Evolutionary conservation across 2,113 vertebrate genomes (phyloP).

Genomic region (Chinchilla lanigera): DNA sequence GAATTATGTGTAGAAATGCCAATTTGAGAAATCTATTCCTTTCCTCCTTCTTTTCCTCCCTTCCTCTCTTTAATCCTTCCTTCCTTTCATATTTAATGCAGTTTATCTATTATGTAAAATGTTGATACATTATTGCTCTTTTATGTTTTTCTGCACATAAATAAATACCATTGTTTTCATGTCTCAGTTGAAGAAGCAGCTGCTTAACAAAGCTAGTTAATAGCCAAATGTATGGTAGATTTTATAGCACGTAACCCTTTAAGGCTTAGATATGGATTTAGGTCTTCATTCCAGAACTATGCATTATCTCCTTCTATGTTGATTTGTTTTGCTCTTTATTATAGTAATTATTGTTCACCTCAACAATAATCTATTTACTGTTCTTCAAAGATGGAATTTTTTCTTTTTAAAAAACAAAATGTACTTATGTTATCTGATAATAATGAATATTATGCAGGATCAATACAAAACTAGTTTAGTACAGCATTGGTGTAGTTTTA

Average conservation of each 20-base stretch:
- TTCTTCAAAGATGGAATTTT: neutral
- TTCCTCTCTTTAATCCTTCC: neutral
- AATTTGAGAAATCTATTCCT: neutral
- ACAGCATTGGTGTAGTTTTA: neutral
- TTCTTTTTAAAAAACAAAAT: neutral
- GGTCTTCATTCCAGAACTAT: neutral
- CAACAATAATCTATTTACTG: neutral
- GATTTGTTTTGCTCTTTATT: neutral
- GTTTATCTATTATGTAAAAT: neutral
- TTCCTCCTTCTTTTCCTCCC: neutral
- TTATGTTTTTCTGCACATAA: neutral
- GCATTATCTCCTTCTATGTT: neutral
- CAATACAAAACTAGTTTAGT: neutral
- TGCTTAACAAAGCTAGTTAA: neutral
- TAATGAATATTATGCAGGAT: neutral
- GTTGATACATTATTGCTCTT: neutral
- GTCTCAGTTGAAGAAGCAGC: neutral
- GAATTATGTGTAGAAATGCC: neutral
- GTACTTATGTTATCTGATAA: neutral
- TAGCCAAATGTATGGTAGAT: neutral
- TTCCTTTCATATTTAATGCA: neutral
- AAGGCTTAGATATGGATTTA: neutral
- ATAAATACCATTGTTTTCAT: neutral
- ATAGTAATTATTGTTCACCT: neutral
- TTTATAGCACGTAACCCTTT: neutral